Evolutionary conservation across 2,113 vertebrate species (phyloP).

Genomic region (Erinaceus europaeus): DNA sequence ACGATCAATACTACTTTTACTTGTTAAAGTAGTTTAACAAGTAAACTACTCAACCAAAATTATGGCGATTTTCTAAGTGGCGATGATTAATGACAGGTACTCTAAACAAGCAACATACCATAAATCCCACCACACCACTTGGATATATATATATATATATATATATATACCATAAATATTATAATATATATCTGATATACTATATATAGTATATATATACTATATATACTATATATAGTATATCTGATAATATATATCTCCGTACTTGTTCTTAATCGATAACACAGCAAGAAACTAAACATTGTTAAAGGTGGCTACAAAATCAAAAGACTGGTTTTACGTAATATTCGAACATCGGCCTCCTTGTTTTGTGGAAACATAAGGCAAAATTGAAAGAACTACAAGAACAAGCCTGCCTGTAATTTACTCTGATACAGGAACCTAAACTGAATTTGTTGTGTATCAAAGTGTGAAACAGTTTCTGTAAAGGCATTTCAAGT

Average conservation of each 20-base stretch:
- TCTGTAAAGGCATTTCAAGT: neutral
- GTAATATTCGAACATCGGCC: neutral
- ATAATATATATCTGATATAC: too few relatives aligned
- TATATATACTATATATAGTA: too few relatives aligned
- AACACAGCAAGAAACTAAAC: neutral
- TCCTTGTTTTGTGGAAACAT: constrained; percentile 11
- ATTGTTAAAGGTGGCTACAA: neutral
- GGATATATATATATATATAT: too few relatives aligned
- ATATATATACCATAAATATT: too few relatives aligned
- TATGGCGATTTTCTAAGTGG: neutral
- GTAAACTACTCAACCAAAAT: constrained; percentile 20
- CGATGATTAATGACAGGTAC: neutral
- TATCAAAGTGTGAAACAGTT: neutral
- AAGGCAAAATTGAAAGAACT: neutral
- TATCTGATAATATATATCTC: too few relatives aligned
- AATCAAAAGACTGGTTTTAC: neutral
- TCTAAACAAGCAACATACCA: neutral
- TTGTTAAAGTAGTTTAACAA: neutral
- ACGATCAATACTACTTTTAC: neutral
- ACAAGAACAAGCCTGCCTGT: neutral
- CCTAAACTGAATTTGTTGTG: neutral
- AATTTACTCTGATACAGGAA: neutral
- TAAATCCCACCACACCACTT: neutral
- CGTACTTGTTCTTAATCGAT: neutral
- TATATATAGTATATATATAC: too few relatives aligned